Evolutionary conservation across 2,113 vertebrate species (phyloP), one percentile per base, ranked within the genome.

Genomic region (Saguinus midas): DNA sequence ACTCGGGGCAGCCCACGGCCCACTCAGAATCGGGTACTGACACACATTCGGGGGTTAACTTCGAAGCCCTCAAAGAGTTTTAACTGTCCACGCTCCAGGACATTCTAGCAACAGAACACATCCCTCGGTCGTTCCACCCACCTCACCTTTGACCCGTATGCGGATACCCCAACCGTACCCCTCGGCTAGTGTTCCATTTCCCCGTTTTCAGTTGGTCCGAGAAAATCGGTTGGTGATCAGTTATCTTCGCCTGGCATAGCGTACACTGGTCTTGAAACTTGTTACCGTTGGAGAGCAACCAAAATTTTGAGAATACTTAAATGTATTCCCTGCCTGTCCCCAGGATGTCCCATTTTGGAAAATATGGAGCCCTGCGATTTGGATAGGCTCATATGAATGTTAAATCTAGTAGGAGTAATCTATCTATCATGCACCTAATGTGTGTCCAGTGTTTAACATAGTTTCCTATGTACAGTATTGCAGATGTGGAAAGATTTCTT

Each of bases 281-380:
- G 27, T 45, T n/a, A 23, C 32, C 32, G 3, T 29, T 6, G 0
- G 43, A 10, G n/a, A 76, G 5, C n/a, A 23, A 23, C 32, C 76
- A 18, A 23, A 68, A 50, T 11, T 43, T 61, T 27, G 35, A 70
- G 48, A 76, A 35, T 25, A 29, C 1, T 35, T 58, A 64, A 48
- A 17, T 1, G 12, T 3, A 35, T 50, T 40, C 35, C 11, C 10
- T 1, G 7, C 7, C 12, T 25, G 10, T 10, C 23, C 0, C 25
- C 16, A 18, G 7, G 29, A 18, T 50, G 68, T 8, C 27, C 13
- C 48, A 43, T 29, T 48, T 6, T n/a, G 55, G 86, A 75, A 40
- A 76, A 35, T 2, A 8, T 13, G 25, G 81, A 70, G 40, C 40
- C 27, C 40, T 43, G 66, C 8, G 35, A 68, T 90, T 84, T 58